Conservation (phyloP, 2,113 vertebrate genomes). For the Thomomys bottae region DNA sequence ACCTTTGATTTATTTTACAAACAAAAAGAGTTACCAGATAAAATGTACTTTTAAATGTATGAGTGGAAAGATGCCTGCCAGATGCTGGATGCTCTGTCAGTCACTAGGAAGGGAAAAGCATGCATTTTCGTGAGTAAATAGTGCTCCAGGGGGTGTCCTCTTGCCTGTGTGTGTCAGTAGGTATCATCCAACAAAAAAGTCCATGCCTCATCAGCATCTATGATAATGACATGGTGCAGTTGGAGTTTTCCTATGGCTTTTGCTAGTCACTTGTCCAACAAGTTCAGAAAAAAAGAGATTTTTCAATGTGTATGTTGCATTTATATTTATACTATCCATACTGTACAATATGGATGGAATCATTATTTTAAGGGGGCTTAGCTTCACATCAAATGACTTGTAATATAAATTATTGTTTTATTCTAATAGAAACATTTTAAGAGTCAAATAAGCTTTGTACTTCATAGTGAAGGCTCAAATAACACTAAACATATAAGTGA, state of each 20-base stretch:
- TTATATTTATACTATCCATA: neutral
- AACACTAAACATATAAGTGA: neutral
- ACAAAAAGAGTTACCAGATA: neutral
- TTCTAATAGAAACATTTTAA: neutral
- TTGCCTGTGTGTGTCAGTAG: neutral
- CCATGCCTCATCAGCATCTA: constrained; percentile 15
- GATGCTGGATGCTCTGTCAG: neutral
- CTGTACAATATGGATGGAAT: neutral
- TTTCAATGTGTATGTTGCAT: neutral
- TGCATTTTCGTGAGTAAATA: neutral
- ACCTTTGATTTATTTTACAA: neutral
- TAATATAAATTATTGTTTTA: neutral
- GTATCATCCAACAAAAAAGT: neutral
- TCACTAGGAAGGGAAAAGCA: neutral
- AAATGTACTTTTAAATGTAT: neutral
- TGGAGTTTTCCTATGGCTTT: neutral
- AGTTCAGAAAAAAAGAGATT: neutral
- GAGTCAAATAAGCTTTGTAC: neutral
- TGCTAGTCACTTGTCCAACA: neutral
- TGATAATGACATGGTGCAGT: neutral
- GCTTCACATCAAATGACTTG: neutral
- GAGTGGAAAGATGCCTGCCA: neutral
- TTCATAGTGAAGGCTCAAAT: neutral
- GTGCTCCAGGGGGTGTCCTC: neutral
- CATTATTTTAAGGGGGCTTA: constrained; percentile 30